A percentile compares a stretch with the other conserved stretches of the same genome.
Conservation (phyloP, 2,113 vertebrate species). For the Phaethornis superciliosus region DNA sequence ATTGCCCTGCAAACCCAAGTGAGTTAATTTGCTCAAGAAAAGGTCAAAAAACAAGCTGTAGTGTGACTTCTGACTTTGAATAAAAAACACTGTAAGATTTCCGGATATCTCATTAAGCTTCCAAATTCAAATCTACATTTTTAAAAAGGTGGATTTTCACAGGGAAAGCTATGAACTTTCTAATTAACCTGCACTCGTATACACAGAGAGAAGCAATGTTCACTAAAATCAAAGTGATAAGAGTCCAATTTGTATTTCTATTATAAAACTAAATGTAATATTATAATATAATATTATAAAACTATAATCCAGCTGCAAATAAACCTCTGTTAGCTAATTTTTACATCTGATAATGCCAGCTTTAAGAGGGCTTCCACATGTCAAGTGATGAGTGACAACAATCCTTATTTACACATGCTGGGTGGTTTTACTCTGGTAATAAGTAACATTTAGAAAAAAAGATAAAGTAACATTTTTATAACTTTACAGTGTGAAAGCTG, state of each 20-base stretch:
- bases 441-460: background rate
- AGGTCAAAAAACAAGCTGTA: constrained; percentile 26
- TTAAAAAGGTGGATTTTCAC: background rate
- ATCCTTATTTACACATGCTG: background rate
- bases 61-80: background rate
- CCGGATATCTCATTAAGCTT: constrained; percentile 31
- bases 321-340: background rate
- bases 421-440: background rate
- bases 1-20: constrained; percentile 19
- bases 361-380: background rate
- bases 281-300: too few relatives aligned
- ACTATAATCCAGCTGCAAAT: background rate
- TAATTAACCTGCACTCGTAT: background rate
- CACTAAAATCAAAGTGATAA: background rate
- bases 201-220: background rate
- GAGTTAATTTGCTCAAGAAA: constrained; percentile 41
- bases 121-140: background rate
- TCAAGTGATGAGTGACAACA: background rate
- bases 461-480: background rate
- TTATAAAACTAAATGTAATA: background rate
- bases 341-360: background rate
- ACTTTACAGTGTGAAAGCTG: background rate
- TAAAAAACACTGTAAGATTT: background rate
- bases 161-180: background rate
- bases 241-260: background rate